Evolutionary conservation across 1,140 invertebrate genomes (phyloP).

Genomic region (Monochamus saltuarius): DNA sequence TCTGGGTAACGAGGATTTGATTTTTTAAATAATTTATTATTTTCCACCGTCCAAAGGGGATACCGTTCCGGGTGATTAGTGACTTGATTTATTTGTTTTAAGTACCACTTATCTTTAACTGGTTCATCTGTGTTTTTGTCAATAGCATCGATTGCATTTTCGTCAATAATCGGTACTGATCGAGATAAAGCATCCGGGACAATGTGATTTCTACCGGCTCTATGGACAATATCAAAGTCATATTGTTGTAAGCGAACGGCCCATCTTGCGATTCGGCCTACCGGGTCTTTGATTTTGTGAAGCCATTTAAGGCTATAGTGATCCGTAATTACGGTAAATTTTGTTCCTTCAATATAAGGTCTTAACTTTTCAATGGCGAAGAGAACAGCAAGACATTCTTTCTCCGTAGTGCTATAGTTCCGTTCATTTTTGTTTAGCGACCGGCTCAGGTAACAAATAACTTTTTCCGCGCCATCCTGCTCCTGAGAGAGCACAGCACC

Average conservation of each 20-base stretch:
- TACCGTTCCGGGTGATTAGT: background rate
- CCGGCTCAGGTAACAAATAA: constrained; percentile 50
- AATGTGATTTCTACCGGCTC: constrained; percentile 35
- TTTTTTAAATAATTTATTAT: no score
- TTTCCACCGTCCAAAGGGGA: no score
- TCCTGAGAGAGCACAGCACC: constrained; percentile 40
- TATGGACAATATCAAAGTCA: constrained; percentile 48
- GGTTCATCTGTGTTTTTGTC: no score
- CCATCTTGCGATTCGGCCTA: constrained; percentile 51
- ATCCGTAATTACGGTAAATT: no score
- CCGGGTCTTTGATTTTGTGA: constrained; percentile 46
- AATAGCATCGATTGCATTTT: no score
- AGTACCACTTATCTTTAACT: background rate
- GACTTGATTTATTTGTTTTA: background rate
- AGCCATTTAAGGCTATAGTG: constrained; percentile 51
- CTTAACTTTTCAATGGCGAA: constrained; percentile 47
- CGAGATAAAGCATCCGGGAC: constrained; percentile 43
- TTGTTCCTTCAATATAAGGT: constrained; percentile 44
- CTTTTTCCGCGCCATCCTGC: constrained; percentile 32
- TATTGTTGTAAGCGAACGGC: constrained; percentile 47
- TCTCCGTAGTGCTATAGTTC: constrained; percentile 52
- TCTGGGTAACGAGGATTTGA: no score
- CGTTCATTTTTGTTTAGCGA: constrained; percentile 45
- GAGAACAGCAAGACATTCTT: constrained; percentile 52
- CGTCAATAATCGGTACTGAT: no score